A percentile compares a stretch with the other conserved stretches of the same genome.
phyloP scores from a whole-genome alignment of 2,888 invertebrate species.

The Nebria salina region DNA sequence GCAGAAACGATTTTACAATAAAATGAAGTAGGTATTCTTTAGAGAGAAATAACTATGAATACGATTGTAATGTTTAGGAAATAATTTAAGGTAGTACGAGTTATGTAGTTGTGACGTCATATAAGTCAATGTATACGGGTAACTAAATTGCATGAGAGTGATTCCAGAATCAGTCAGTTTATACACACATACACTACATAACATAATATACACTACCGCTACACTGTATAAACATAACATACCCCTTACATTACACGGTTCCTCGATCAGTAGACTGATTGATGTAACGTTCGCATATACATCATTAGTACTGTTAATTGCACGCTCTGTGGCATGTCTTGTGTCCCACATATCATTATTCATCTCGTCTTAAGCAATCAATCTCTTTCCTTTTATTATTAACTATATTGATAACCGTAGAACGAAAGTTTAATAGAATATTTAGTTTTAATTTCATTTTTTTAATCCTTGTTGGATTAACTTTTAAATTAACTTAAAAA shows the following conservation, averaged over 20 bases:
- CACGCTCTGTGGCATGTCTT: conserved; percentile 39
- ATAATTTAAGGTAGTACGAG: no score
- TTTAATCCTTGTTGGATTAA: no score
- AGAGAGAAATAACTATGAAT: no score
- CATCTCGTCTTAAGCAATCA: conserved; percentile 29
- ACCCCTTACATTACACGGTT: conserved; percentile 16
- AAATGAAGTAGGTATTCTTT: no score
- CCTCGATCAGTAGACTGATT: conserved; percentile 37
- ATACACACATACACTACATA: background rate
- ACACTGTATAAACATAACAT: background rate
- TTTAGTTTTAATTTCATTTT: no score
- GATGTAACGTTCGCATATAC: conserved; percentile 33
- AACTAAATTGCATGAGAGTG: background rate
- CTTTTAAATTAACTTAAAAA: no score
- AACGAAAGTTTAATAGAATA: conserved; percentile 6
- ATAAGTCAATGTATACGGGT: background rate
- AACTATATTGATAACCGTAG: conserved; percentile 23
- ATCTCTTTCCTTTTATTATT: conserved; percentile 22
- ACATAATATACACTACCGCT: background rate
- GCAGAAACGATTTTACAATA: no score
- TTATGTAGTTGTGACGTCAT: background rate
- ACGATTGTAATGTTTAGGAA: no score
- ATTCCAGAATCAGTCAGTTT: background rate
- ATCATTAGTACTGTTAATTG: conserved; percentile 42
- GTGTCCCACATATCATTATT: conserved; percentile 30